A percentile compares a stretch with the other conserved stretches of the same genome.
These are phyloP conservation scores for Pandemis heparana DNA, from an alignment of 2,888 invertebrate genomes.

Conservation along the genomic window DNA sequence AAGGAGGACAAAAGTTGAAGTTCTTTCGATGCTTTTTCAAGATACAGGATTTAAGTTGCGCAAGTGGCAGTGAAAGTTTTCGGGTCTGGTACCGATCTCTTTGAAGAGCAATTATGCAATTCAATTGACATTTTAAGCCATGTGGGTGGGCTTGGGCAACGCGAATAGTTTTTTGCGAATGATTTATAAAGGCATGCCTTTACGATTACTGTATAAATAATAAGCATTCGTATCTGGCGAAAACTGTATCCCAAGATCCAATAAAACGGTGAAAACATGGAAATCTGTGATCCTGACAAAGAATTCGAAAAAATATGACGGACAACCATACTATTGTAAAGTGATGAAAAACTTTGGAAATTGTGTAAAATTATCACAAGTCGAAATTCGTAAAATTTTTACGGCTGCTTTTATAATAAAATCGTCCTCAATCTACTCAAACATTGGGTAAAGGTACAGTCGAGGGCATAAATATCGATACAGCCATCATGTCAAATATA, in stretches of 20 bases:
- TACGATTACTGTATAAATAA: neutral
- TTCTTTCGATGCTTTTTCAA: neutral
- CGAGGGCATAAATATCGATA: too few species aligned
- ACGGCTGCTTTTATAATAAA: too few species aligned
- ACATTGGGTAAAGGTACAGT: too few species aligned
- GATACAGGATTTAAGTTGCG: conserved; percentile 46
- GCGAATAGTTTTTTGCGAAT: conserved; percentile 20
- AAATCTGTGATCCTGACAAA: too few species aligned
- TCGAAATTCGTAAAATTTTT: too few species aligned
- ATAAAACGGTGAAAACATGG: too few species aligned
- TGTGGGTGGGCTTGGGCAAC: conserved; percentile 36
- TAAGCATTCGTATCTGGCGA: neutral
- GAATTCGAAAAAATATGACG: too few species aligned
- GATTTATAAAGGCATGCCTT: neutral
- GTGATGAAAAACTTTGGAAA: too few species aligned
- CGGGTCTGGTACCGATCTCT: conserved; percentile 43
- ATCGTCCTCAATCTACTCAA: too few species aligned
- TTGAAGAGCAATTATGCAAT: conserved; percentile 46
- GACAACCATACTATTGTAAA: too few species aligned
- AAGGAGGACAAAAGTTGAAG: neutral
- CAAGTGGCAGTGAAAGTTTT: conserved; percentile 53
- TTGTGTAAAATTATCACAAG: too few species aligned
- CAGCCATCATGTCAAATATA: too few species aligned
- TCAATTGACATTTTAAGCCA: conserved; percentile 45
- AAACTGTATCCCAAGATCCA: neutral